phyloP scores from a whole-genome alignment of 2,797 vertebrate genomes.

The Notamacropus eugenii region DNA sequence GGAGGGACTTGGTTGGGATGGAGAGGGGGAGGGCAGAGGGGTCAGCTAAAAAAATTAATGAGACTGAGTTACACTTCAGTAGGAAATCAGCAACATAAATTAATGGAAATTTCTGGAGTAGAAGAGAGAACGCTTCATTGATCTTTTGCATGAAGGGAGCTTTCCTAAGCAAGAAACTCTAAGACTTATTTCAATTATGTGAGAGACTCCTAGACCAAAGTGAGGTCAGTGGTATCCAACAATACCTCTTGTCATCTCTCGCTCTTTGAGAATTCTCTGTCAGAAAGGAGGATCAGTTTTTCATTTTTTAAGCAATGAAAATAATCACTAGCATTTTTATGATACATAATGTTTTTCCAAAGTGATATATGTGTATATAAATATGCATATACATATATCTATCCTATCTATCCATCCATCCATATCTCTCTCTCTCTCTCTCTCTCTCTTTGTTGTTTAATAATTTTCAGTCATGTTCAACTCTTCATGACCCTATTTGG shows the following conservation, averaged over 20 bases:
- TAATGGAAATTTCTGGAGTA: constrained; percentile 78
- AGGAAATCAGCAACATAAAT: constrained; percentile 75
- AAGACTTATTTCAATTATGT: neutral
- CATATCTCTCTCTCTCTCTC: neutral
- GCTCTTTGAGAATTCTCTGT: neutral
- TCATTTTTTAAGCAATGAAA: neutral
- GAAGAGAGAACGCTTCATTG: constrained; percentile 63
- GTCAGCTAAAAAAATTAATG: constrained; percentile 74
- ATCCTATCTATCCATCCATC: neutral
- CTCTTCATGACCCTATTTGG: neutral
- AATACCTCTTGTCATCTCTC: neutral
- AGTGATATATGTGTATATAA: neutral
- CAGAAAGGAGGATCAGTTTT: neutral
- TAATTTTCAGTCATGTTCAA: neutral
- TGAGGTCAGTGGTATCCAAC: neutral
- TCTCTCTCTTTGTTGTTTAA: neutral
- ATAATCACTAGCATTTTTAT: neutral
- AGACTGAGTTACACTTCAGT: constrained; percentile 80
- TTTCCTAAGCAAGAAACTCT: neutral
- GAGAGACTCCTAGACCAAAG: neutral
- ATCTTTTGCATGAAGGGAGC: neutral
- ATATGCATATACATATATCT: neutral
- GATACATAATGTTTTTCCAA: neutral
- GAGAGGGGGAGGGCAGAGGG: neutral
- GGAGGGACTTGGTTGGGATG: constrained; percentile 25